Percentiles rank a stretch among this genome's conserved stretches.
Evolutionary conservation across 2,797 vertebrate species (phyloP).

Genomic region (Oophaga sylvatica): DNA sequence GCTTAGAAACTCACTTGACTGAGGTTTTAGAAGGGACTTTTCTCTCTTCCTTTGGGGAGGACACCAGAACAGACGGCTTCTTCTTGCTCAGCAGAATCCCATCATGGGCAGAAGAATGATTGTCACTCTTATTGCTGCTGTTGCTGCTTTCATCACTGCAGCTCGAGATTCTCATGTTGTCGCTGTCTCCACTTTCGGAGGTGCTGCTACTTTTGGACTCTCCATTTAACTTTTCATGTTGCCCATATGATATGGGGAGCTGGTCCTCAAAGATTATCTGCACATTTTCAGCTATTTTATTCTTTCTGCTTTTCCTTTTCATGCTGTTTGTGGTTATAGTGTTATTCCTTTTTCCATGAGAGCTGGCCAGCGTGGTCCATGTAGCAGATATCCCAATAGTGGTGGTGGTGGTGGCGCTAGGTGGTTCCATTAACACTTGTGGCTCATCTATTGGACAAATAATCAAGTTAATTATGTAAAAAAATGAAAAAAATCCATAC

Average conservation of each 20-base stretch:
- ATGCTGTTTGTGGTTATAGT: constrained; percentile 80
- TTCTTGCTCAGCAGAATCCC: constrained; percentile 86
- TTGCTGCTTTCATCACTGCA: constrained; percentile 82
- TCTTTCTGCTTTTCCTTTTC: constrained; percentile 83
- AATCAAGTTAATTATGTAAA: neutral
- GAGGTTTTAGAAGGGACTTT: constrained; percentile 83
- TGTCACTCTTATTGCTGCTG: constrained; percentile 88
- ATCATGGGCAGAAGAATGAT: constrained; percentile 75
- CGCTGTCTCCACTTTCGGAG: constrained; percentile 81
- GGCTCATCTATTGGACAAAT: constrained; percentile 72
- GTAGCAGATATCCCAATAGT: constrained; percentile 83
- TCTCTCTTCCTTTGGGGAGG: constrained; percentile 83
- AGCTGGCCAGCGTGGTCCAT: constrained; percentile 79
- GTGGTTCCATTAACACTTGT: constrained; percentile 78
- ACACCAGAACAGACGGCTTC: constrained; percentile 83
- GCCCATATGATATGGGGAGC: constrained; percentile 78
- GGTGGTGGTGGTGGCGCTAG: constrained; percentile 81
- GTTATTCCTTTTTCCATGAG: constrained; percentile 81
- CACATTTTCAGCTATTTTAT: constrained; percentile 79
- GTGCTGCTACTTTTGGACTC: constrained; percentile 82
- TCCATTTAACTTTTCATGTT: constrained; percentile 79
- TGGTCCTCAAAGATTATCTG: constrained; percentile 83
- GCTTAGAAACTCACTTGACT: constrained; percentile 74
- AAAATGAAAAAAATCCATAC: too few relatives aligned
- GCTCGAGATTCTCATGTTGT: constrained; percentile 82